Evolutionary conservation across 2,888 invertebrate genomes (phyloP).

Genomic region (Athrips mouffetella): DNA sequence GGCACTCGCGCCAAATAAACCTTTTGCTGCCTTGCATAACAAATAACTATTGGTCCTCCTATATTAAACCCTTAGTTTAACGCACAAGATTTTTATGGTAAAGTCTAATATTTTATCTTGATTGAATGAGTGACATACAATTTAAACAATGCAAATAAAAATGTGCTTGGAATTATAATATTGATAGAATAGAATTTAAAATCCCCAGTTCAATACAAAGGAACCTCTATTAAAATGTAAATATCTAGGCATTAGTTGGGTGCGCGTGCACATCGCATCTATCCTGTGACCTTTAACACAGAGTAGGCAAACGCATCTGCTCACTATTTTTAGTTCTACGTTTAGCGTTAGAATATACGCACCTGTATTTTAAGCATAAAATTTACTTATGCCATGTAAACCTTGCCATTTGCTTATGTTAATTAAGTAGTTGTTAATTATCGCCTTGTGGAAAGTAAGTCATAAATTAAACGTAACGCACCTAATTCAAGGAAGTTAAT

Average conservation of each 20-base stretch:
- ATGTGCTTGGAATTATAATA: no score
- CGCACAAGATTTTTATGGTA: no score
- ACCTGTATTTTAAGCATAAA: constrained; percentile 21
- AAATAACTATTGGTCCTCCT: no score
- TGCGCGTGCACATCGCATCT: not conserved
- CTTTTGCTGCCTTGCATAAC: no score
- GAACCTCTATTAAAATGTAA: constrained; percentile 11
- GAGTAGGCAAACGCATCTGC: constrained; percentile 51
- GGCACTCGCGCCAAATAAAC: no score
- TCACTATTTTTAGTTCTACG: constrained; percentile 50
- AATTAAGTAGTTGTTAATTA: not conserved
- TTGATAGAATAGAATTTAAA: no score
- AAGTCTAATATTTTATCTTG: no score
- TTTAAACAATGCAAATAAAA: no score
- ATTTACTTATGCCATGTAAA: not conserved
- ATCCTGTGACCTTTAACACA: constrained; percentile 39
- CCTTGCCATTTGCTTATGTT: constrained; percentile 1
- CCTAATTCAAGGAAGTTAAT: not conserved
- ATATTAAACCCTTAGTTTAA: no score
- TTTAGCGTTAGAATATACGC: constrained; percentile 30
- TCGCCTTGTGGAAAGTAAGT: not conserved
- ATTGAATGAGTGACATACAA: no score
- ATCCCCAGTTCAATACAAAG: not conserved
- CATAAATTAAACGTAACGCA: not conserved
- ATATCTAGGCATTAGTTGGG: constrained; percentile 4